These are phyloP conservation scores for Cyprinodon variegatus DNA, from an alignment of 2,113 vertebrate genomes.

Conservation along the genomic window DNA sequence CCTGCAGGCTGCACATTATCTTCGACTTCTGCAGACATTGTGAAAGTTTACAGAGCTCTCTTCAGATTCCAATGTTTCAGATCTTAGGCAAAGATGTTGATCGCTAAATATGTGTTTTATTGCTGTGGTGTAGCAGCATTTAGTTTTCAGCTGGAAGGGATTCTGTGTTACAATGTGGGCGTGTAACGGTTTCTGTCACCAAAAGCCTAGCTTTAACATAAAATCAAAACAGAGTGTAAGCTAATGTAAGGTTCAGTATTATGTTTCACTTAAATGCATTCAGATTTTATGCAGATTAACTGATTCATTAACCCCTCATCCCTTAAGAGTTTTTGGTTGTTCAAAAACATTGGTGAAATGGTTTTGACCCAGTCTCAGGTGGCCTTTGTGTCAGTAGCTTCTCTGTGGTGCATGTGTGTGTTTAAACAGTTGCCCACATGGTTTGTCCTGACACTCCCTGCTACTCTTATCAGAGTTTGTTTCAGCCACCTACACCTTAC, in stretches of 20 bases:
- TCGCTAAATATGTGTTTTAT: not conserved
- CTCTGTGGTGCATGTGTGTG: conserved; percentile 1
- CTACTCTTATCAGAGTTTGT: conserved; percentile 59
- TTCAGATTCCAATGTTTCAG: not conserved
- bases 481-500: conserved; percentile 48
- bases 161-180: not conserved
- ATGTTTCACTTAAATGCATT: too few species aligned
- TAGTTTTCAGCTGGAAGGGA: not conserved
- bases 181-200: not conserved
- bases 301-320: not conserved
- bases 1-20: conserved; percentile 42
- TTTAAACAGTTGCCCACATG: conserved; percentile 25
- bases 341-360: not conserved
- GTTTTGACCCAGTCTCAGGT: conserved; percentile 1
- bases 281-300: not conserved
- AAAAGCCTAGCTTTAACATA: not conserved
- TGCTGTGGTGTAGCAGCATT: not conserved
- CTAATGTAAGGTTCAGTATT: not conserved
- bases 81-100: not conserved
- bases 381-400: not conserved
- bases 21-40: conserved; percentile 14
- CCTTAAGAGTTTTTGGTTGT: not conserved
- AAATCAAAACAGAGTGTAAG: not conserved
- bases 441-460: conserved; percentile 52
- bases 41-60: conserved; percentile 8